Evolutionary conservation across 2,888 invertebrate species (phyloP).

Genomic region (Caenorhabditis panamensis): DNA sequence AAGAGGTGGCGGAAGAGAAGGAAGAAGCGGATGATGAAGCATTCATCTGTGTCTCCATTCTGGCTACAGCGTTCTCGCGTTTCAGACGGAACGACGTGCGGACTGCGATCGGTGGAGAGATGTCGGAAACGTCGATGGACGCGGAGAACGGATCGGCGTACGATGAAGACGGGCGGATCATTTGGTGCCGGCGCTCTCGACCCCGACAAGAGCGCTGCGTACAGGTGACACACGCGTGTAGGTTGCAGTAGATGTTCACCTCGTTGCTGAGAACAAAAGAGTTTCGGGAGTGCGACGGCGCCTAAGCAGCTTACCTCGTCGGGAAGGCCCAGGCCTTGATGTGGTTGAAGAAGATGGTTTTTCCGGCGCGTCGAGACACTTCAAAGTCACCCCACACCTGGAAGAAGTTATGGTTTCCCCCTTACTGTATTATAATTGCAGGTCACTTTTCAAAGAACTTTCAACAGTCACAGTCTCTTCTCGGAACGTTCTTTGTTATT

Average conservation of each 20-base stretch:
- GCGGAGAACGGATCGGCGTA: conserved; percentile 45
- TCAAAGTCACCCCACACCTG: conserved; percentile 79
- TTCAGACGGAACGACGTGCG: conserved; percentile 70
- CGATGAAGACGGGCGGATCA: not conserved
- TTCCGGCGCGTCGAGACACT: conserved; percentile 63
- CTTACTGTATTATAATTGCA: not conserved
- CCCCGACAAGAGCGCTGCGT: conserved; percentile 63
- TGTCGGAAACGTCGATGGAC: conserved; percentile 51
- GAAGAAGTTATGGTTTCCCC: not conserved
- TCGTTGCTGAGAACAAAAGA: conserved; percentile 75
- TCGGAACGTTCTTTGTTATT: not conserved
- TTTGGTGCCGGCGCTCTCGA: conserved; percentile 57
- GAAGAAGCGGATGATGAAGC: conserved; percentile 13
- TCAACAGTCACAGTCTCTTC: no score
- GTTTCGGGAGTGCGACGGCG: not conserved
- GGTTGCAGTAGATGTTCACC: conserved; percentile 81
- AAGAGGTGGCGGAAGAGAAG: conserved; percentile 19
- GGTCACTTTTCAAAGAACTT: not conserved
- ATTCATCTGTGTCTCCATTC: conserved; percentile 22
- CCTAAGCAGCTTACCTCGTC: conserved; percentile 72
- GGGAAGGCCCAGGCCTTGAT: conserved; percentile 81
- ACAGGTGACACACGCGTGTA: conserved; percentile 77
- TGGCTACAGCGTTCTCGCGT: conserved; percentile 30
- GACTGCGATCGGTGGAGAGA: conserved; percentile 63
- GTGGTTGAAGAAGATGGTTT: conserved; percentile 75